Evolutionary conservation across 2,113 vertebrate genomes (phyloP).

Genomic region (Irena cyanogastra): DNA sequence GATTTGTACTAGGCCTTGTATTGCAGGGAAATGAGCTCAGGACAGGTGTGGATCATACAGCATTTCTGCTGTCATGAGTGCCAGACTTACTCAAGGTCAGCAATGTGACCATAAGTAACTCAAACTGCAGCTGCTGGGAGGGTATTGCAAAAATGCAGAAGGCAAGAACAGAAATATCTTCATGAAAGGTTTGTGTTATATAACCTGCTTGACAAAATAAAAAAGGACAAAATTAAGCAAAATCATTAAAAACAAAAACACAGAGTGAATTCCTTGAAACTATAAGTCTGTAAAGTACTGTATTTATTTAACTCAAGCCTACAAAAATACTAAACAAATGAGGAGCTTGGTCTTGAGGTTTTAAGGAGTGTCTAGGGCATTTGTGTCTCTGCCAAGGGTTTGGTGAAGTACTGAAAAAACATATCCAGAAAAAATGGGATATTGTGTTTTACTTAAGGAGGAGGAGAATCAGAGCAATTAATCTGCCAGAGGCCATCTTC

Average conservation of each 20-base stretch:
- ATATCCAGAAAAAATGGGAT: neutral
- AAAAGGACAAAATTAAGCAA: neutral
- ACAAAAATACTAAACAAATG: neutral
- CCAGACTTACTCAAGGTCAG: neutral
- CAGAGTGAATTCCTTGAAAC: neutral
- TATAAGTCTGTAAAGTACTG: neutral
- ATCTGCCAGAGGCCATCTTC: neutral
- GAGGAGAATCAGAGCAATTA: neutral
- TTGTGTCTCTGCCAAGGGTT: constrained; percentile 7
- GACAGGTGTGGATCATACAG: neutral
- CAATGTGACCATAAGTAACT: neutral
- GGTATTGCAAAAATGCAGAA: neutral
- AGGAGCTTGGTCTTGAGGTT: neutral
- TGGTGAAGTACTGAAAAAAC: constrained; percentile 1
- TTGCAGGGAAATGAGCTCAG: accelerated
- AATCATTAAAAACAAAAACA: neutral
- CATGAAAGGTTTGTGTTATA: neutral
- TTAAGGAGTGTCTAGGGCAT: neutral
- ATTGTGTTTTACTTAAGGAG: neutral
- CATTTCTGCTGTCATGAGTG: neutral
- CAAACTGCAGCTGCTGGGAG: neutral
- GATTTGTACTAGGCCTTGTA: neutral
- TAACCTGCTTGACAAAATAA: neutral
- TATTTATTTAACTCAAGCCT: neutral
- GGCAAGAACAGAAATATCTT: neutral